These are phyloP conservation scores for Rhinoraja longicauda DNA, from an alignment of 2,797 vertebrate genomes.

Conservation along the genomic window DNA sequence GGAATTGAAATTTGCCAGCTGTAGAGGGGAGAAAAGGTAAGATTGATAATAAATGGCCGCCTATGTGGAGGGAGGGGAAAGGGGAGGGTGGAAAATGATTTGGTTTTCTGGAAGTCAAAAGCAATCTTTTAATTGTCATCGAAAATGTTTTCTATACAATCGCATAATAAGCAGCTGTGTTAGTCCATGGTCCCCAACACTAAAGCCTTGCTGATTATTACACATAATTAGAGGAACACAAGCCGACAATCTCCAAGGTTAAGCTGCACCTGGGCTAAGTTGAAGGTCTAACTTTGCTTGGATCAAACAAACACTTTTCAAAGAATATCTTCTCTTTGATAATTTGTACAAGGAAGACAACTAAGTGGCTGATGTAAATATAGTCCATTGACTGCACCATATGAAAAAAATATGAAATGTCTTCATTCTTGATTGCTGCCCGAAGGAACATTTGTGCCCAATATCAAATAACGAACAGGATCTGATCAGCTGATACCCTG, in stretches of 20 bases:
- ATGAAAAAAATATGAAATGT: too few relatives aligned
- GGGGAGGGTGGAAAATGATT: neutral
- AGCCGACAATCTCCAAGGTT: neutral
- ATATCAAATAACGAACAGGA: neutral
- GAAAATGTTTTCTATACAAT: neutral
- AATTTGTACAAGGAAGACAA: neutral
- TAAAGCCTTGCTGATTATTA: neutral
- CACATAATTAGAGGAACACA: neutral
- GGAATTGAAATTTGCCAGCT: slow-evolving; percentile 33
- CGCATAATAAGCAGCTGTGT: neutral
- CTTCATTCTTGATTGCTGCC: neutral
- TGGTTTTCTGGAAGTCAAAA: slow-evolving; percentile 11
- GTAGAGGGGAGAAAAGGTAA: slow-evolving; percentile 25
- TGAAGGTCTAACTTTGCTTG: neutral
- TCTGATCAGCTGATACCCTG: neutral
- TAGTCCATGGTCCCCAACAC: neutral
- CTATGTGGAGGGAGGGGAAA: neutral
- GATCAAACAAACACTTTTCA: neutral
- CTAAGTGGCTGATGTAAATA: neutral
- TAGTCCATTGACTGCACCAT: neutral
- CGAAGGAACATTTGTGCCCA: too few relatives aligned
- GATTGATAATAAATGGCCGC: neutral
- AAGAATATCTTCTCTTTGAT: neutral
- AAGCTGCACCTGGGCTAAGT: neutral
- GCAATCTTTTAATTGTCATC: neutral